Conservation (phyloP, 2,113 vertebrate species). For the Zosterops borbonicus region DNA sequence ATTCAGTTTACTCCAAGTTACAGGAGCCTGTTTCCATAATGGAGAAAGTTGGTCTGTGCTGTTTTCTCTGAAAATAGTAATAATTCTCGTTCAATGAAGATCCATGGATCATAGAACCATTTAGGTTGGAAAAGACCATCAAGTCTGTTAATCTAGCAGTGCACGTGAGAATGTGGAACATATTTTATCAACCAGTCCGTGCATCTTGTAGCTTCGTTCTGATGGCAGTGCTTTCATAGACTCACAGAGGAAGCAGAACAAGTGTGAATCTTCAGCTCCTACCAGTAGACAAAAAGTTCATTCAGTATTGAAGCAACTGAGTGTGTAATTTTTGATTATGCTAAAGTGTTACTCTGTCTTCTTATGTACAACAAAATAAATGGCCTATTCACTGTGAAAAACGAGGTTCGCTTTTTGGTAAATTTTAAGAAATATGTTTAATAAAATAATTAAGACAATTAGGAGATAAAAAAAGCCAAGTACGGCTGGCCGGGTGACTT, state of each 20-base stretch:
- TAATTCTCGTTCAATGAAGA: neutral
- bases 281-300: neutral
- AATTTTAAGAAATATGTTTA: too few species aligned
- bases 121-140: neutral
- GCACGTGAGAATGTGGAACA: neutral
- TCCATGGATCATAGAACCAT: accelerated
- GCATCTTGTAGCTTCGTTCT: neutral
- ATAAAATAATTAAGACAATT: too few species aligned
- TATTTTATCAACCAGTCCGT: neutral
- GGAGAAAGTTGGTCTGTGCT: neutral
- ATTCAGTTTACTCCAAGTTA: neutral
- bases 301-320: neutral
- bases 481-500: too few species aligned
- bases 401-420: too few species aligned
- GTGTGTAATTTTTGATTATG: neutral
- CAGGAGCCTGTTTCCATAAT: neutral
- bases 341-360: neutral
- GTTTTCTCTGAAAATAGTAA: neutral
- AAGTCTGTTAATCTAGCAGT: neutral
- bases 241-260: neutral
- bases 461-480: too few species aligned
- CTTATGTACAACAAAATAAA: neutral
- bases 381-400: neutral
- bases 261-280: neutral
- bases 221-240: neutral